Evolutionary conservation across 1,140 invertebrate species (phyloP).

Genomic region (Contarinia nasturtii): DNA sequence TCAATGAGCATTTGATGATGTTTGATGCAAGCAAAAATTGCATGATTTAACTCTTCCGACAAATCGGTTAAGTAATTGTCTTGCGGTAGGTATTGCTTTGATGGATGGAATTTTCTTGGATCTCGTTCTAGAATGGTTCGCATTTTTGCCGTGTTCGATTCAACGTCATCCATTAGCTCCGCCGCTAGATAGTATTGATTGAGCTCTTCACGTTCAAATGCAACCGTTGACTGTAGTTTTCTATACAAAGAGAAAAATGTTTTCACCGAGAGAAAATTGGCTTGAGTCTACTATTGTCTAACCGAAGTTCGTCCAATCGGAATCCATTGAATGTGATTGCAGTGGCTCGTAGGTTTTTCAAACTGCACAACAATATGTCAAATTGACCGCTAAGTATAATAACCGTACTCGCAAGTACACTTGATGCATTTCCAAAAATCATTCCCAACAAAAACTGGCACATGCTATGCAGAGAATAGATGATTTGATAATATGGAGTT

Average conservation of each 20-base stretch:
- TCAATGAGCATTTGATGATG: not conserved
- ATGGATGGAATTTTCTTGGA: not conserved
- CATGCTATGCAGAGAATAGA: not conserved
- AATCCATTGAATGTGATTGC: slow-evolving; percentile 4
- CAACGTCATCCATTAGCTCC: not conserved
- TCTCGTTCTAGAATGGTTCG: not conserved
- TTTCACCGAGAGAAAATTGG: not conserved
- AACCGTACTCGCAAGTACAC: not conserved
- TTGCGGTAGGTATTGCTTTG: not conserved
- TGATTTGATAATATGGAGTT: not conserved
- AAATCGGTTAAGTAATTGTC: not conserved
- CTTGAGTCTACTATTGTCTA: too few relatives aligned
- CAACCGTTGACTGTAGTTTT: not conserved
- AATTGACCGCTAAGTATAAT: slow-evolving; percentile 10
- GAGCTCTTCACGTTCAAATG: not conserved
- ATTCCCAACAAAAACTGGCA: not conserved
- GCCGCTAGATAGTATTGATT: not conserved
- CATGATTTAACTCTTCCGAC: not conserved
- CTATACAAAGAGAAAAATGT: not conserved
- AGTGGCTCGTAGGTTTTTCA: slow-evolving; percentile 8
- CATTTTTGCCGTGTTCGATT: not conserved
- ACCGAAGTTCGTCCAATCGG: not conserved
- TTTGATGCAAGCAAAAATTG: not conserved
- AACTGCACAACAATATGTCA: slow-evolving; percentile 9
- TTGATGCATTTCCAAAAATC: not conserved